Conservation (phyloP, 2,113 vertebrate species). For the Nycticorax nycticorax region DNA sequence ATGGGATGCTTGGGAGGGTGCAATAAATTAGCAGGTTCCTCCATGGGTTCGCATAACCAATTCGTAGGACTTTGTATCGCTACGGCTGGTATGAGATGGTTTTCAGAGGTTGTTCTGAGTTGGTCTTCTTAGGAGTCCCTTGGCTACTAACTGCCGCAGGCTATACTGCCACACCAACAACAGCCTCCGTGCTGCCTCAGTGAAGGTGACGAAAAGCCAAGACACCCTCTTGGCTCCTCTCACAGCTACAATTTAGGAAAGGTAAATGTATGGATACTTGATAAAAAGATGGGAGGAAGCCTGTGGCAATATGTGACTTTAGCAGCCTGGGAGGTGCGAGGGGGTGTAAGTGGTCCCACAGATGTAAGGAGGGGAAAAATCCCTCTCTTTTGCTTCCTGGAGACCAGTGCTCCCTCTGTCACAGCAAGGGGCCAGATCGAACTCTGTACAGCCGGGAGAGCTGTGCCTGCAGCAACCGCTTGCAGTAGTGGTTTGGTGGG, state of each 20-base stretch:
- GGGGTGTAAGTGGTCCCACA: background rate
- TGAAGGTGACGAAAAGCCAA: background rate
- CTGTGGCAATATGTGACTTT: background rate
- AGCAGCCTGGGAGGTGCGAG: background rate
- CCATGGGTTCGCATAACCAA: background rate
- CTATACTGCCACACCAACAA: background rate
- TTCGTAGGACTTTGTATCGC: background rate
- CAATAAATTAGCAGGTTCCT: background rate
- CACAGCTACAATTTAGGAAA: background rate
- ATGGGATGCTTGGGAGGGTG: background rate
- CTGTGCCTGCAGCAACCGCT: background rate
- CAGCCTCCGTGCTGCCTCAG: background rate
- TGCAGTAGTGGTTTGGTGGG: background rate
- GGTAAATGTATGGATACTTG: background rate
- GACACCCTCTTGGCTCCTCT: background rate
- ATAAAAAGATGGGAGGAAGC: background rate
- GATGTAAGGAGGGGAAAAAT: background rate
- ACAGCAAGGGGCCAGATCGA: background rate
- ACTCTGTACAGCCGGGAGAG: background rate
- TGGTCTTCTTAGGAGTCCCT: background rate
- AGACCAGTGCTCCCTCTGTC: background rate
- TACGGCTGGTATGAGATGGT: background rate
- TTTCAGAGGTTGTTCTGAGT: background rate
- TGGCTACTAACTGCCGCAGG: background rate
- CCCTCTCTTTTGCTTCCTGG: background rate